A percentile compares a stretch with the other conserved stretches of the same genome.
Conservation (phyloP, 2,888 invertebrate genomes). For the Dascillus cervinus region DNA sequence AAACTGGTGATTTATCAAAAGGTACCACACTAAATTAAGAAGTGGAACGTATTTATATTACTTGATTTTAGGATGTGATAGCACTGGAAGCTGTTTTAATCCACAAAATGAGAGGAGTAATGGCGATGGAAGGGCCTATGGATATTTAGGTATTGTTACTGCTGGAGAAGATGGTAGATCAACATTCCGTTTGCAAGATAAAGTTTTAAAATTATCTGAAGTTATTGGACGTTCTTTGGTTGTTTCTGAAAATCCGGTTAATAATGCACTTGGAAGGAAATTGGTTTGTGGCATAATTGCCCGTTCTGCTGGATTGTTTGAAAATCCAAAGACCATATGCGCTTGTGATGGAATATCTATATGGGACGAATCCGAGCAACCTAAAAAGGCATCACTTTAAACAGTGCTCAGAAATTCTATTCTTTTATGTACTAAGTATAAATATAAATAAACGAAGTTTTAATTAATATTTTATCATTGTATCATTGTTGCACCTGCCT, state of each 20-base stretch:
- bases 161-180: constrained; percentile 57
- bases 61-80: constrained; percentile 40
- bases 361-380: constrained; percentile 75
- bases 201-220: constrained; percentile 57
- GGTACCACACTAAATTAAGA: too few species aligned
- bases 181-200: constrained; percentile 55
- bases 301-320: constrained; percentile 76
- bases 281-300: constrained; percentile 84
- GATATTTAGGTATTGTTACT: constrained; percentile 58
- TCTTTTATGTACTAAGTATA: too few species aligned
- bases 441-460: too few species aligned
- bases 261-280: constrained; percentile 43
- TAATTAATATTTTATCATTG: too few species aligned
- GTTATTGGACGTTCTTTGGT: constrained; percentile 74
- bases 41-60: not conserved
- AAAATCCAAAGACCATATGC: constrained; percentile 82
- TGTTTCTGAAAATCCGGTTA: constrained; percentile 55
- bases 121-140: constrained; percentile 47
- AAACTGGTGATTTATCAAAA: constrained; percentile 65
- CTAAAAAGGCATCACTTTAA: too few species aligned
- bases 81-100: constrained; percentile 57
- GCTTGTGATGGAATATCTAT: constrained; percentile 83
- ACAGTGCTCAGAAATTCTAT: too few species aligned
- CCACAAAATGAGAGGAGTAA: constrained; percentile 39
- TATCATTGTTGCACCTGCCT: too few species aligned